Conservation (phyloP, 1,140 invertebrate genomes). For the Ericerus pela region DNA sequence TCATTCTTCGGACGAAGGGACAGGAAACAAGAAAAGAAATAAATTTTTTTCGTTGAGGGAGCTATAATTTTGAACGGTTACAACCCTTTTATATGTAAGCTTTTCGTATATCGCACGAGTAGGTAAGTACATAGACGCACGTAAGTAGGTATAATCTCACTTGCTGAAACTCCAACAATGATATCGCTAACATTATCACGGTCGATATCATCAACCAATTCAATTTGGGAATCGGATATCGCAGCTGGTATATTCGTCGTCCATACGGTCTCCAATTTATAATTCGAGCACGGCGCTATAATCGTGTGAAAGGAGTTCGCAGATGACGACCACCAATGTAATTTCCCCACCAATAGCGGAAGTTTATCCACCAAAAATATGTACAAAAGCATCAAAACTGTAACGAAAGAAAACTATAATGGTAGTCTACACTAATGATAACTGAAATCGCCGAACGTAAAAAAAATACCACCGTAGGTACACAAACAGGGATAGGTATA, state of each 20-base stretch:
- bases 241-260: slow-evolving; percentile 52
- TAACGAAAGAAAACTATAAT: too few relatives aligned
- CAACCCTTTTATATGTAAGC: too few relatives aligned
- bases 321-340: slow-evolving; percentile 37
- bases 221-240: slow-evolving; percentile 56
- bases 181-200: slow-evolving; percentile 56
- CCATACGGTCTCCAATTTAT: slow-evolving; percentile 55
- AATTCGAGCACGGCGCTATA: slow-evolving; percentile 48
- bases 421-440: too few relatives aligned
- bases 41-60: too few relatives aligned
- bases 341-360: slow-evolving; percentile 39
- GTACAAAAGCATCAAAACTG: slow-evolving; percentile 43
- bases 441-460: too few relatives aligned
- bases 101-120: slow-evolving; percentile 9
- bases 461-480: too few relatives aligned
- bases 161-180: slow-evolving; percentile 64
- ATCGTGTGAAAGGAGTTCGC: slow-evolving; percentile 21
- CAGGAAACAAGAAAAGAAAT: too few relatives aligned
- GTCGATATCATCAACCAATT: slow-evolving; percentile 57
- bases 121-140: slow-evolving; percentile 13
- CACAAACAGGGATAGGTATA: too few relatives aligned
- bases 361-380: slow-evolving; percentile 50
- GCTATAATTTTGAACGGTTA: too few relatives aligned
- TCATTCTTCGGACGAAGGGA: too few relatives aligned
- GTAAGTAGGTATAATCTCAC: slow-evolving; percentile 32